Base-by-base conservation (phyloP, 2,888 invertebrate species). In the Melanostoma mellinum region DNA sequence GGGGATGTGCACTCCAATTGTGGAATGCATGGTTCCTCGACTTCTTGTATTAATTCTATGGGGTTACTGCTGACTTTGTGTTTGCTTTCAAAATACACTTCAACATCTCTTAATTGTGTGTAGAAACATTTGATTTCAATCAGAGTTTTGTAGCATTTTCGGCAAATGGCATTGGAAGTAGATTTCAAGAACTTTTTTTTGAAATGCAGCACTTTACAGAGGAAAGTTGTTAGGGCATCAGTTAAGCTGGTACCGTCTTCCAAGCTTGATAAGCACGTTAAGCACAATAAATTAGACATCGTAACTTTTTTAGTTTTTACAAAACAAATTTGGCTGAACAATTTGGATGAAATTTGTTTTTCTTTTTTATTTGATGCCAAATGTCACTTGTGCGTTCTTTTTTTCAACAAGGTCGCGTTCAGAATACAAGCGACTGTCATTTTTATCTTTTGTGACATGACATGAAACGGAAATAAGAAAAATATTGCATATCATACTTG, bases 41-140 rank as follows among this genome's bases (percentile, higher is more conserved):
- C 42, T 32, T 33, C 50, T 2, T 58, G 48, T 3, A 40, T 33
- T 1, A 52, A 8, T 20, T 61, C 55, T 8, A 48, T 30, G 0
- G 50, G 30, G 3, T 38, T 20, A 8, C 1, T 9, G 35, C 3
- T 32, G 3, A 9, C n/a, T n/a, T 40, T 33, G 0, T 4, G 38
- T 53, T 65, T 78, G 6, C 3, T 36, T 6, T 78, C 46, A 44
- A 55, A 61, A 55, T 68, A 73, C 3, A 73, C 35, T 61, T 79
- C 73, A 40, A 73, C 73, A 61, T 79, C 79, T 48, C 79, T 48
- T 6, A 74, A 9, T 36, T 74, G 79, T 0, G 46, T 35, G 6
- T 48, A 79, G 32, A 79, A 79, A 3, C 78, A 67, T 36, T 55
- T 44, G 2, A 79, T 10, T 1, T 79, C 79, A 6, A 79, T 61